These are phyloP conservation scores for Ceratosolen solmsi DNA, from an alignment of 1,140 invertebrate genomes.

Conservation along the genomic window DNA sequence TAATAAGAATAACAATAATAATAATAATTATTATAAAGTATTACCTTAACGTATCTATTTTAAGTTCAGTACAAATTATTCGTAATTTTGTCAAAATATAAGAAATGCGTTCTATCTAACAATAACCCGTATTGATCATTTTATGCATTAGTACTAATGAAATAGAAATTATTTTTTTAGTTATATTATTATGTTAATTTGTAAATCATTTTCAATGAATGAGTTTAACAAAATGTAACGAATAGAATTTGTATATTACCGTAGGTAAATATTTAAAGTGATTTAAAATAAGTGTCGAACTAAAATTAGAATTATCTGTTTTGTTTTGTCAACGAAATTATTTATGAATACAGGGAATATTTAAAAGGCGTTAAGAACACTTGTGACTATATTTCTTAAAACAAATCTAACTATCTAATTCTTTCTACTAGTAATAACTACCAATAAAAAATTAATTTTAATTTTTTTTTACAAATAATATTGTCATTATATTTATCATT, in stretches of 20 bases:
- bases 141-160: background rate
- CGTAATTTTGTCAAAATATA: slow-evolving; percentile 4
- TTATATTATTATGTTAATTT: too few species aligned
- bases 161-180: too few species aligned
- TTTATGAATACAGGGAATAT: background rate
- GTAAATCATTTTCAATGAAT: background rate
- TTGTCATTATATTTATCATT: background rate
- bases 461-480: background rate
- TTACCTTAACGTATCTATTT: background rate
- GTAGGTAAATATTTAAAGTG: background rate
- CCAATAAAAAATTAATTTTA: slow-evolving; percentile 2
- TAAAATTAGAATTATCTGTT: background rate
- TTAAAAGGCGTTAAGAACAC: background rate
- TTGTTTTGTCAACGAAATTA: background rate
- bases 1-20: too few species aligned
- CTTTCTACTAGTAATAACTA: background rate
- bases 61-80: slow-evolving; percentile 11
- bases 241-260: background rate
- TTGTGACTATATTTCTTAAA: background rate
- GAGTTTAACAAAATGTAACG: background rate
- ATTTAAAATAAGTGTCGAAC: background rate
- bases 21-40: slow-evolving; percentile 17
- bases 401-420: background rate
- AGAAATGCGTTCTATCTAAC: slow-evolving; percentile 8
- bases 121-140: slow-evolving; percentile 5